A percentile compares a stretch with the other conserved stretches of the same genome.
phyloP scores from a whole-genome alignment of 2,113 vertebrate species.

The Rattus norvegicus region DNA sequence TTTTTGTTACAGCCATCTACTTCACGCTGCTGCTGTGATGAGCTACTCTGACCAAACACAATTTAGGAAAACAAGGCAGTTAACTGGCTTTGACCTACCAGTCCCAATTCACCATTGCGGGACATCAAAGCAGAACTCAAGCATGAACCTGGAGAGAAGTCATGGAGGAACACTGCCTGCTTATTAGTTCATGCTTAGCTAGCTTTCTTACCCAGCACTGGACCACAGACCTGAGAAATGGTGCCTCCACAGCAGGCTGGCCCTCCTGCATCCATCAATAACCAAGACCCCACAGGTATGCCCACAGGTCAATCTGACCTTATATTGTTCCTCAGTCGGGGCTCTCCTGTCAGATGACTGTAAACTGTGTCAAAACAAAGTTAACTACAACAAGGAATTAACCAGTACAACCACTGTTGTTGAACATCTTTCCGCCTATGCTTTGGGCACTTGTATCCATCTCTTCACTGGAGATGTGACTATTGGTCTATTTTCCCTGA shows the following conservation, averaged over 20 bases:
- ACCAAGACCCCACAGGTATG: not conserved
- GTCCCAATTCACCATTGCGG: not conserved
- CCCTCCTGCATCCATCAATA: not conserved
- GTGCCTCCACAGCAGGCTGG: not conserved
- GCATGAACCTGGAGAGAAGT: not conserved
- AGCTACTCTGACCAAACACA: not conserved
- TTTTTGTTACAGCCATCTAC: not conserved
- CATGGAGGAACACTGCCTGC: not conserved
- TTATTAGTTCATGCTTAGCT: not conserved
- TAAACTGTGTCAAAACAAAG: not conserved
- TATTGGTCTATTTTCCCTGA: not conserved
- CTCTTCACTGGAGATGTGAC: not conserved
- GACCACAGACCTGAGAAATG: not conserved
- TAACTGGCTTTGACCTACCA: not conserved
- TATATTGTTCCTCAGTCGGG: not conserved
- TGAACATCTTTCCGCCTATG: not conserved
- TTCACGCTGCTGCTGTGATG: not conserved
- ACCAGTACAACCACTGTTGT: not conserved
- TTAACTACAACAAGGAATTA: not conserved
- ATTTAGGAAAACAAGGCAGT: not conserved
- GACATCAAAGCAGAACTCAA: not conserved
- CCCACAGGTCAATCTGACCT: not conserved
- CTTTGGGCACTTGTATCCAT: not conserved
- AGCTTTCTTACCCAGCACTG: not conserved
- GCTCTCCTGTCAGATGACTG: not conserved